Evolutionary conservation across 2,888 invertebrate species (phyloP).

Genomic region (Amphipoea lucens): DNA sequence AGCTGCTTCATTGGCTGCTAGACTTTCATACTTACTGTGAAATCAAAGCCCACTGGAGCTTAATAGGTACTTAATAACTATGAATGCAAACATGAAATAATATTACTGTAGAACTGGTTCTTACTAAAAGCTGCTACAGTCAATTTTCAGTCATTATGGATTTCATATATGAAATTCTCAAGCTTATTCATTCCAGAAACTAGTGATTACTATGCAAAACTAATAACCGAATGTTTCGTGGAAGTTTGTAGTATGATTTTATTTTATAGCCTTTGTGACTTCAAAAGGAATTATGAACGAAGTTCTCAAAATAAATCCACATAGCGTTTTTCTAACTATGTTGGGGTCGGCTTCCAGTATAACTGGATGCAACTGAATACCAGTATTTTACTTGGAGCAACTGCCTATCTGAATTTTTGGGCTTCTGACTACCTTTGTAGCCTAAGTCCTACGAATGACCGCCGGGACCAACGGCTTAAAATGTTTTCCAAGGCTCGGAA

Average conservation of each 20-base stretch:
- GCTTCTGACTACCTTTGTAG: not conserved
- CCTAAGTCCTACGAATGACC: not conserved
- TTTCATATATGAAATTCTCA: slow-evolving; percentile 17
- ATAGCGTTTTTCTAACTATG: not conserved
- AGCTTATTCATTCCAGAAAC: not conserved
- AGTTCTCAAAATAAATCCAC: not conserved
- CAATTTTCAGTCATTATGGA: slow-evolving; percentile 1
- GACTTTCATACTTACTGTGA: not conserved
- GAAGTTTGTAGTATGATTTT: not conserved
- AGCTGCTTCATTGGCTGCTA: not conserved
- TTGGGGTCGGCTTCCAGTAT: no score
- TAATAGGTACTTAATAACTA: not conserved
- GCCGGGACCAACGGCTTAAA: not conserved
- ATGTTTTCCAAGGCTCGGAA: not conserved
- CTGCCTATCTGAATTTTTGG: not conserved
- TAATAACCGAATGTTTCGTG: slow-evolving; percentile 5
- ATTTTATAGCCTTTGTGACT: not conserved
- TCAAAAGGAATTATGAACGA: not conserved
- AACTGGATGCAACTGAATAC: not conserved
- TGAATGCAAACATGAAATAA: not conserved
- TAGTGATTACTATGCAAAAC: slow-evolving; percentile 3
- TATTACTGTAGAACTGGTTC: not conserved
- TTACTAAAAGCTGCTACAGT: not conserved
- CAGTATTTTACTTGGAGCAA: not conserved
- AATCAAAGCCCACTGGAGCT: not conserved